A percentile compares a stretch with the other conserved stretches of the same genome.
phyloP scores from a whole-genome alignment of 2,888 invertebrate species.

The Folsomia manolachei region DNA sequence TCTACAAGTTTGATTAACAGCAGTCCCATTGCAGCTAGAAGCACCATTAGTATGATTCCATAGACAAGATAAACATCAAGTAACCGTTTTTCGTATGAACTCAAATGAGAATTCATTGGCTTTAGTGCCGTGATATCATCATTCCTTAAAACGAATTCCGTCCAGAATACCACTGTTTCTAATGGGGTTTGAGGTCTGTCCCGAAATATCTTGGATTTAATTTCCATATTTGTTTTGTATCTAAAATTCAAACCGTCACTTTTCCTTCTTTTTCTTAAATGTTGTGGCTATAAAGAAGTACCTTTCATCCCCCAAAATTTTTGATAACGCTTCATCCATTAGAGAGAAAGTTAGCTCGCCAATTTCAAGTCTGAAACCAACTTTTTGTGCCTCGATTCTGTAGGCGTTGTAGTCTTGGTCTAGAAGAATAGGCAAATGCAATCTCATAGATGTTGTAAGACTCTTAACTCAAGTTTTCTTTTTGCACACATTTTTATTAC shows the following conservation, averaged over 20 bases:
- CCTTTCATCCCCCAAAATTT: slow-evolving; percentile 35
- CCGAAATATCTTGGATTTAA: slow-evolving; percentile 35
- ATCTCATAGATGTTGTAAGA: not conserved
- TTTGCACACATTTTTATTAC: no score
- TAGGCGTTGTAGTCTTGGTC: slow-evolving; percentile 49
- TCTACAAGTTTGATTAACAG: no score
- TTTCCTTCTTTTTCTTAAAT: no score
- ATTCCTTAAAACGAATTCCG: slow-evolving; percentile 46
- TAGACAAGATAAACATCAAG: slow-evolving; percentile 38
- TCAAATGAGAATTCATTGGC: slow-evolving; percentile 35
- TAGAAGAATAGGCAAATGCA: not conserved
- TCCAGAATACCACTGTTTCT: slow-evolving; percentile 45
- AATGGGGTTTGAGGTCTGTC: slow-evolving; percentile 42
- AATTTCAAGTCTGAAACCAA: slow-evolving; percentile 46
- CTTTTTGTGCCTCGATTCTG: slow-evolving; percentile 43
- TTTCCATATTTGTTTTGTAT: slow-evolving; percentile 44
- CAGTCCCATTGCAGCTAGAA: no score
- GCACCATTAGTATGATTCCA: not conserved
- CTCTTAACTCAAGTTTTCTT: no score
- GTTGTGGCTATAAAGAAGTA: no score
- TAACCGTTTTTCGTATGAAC: slow-evolving; percentile 35
- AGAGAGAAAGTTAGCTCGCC: slow-evolving; percentile 29
- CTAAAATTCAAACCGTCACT: no score
- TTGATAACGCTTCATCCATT: slow-evolving; percentile 34
- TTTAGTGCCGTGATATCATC: slow-evolving; percentile 41